Percentiles rank a stretch among this genome's conserved stretches.
phyloP scores from a whole-genome alignment of 2,113 vertebrate genomes.

The Callopanchax toddi region DNA sequence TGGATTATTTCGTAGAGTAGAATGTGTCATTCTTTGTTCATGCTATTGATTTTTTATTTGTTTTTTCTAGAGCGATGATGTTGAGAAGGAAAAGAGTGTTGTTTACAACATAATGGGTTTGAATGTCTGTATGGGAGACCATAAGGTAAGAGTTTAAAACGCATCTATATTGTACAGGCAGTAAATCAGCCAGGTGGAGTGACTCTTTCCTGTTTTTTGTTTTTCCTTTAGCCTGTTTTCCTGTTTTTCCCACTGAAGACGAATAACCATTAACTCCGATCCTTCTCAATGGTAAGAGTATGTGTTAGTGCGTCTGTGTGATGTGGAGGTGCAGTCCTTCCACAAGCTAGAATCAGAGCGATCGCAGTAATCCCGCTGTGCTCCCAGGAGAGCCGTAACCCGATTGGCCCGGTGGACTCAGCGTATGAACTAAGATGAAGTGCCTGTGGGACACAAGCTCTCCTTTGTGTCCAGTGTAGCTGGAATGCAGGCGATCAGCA shows the following conservation, averaged over 20 bases:
- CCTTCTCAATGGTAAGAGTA: slow-evolving; percentile 57
- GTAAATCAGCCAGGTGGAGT: background rate
- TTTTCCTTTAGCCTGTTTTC: slow-evolving; percentile 79
- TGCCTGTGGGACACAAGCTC: slow-evolving; percentile 47
- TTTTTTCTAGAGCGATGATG: slow-evolving; percentile 62
- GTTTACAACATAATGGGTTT: slow-evolving; percentile 81
- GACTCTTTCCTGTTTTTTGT: slow-evolving; percentile 21
- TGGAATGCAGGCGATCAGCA: slow-evolving; percentile 54
- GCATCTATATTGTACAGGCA: background rate
- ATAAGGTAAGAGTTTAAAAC: slow-evolving; percentile 76
- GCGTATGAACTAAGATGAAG: slow-evolving; percentile 75
- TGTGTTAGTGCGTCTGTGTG: slow-evolving; percentile 13
- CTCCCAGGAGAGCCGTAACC: slow-evolving; percentile 69
- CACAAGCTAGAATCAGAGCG: slow-evolving; percentile 29
- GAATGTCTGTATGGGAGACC: slow-evolving; percentile 85
- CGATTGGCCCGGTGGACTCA: slow-evolving; percentile 38
- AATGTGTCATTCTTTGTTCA: too few relatives aligned
- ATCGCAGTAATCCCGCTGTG: slow-evolving; percentile 53
- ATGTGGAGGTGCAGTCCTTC: slow-evolving; percentile 13
- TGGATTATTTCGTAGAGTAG: too few relatives aligned
- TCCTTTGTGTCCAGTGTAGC: slow-evolving; percentile 69
- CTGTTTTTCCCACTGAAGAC: slow-evolving; percentile 80
- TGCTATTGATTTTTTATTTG: too few relatives aligned
- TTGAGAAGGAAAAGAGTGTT: slow-evolving; percentile 54
- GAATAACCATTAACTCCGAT: slow-evolving; percentile 63